These are phyloP conservation scores for Corynorhinus townsendii DNA, from an alignment of 2,113 vertebrate species.

Conservation along the genomic window DNA sequence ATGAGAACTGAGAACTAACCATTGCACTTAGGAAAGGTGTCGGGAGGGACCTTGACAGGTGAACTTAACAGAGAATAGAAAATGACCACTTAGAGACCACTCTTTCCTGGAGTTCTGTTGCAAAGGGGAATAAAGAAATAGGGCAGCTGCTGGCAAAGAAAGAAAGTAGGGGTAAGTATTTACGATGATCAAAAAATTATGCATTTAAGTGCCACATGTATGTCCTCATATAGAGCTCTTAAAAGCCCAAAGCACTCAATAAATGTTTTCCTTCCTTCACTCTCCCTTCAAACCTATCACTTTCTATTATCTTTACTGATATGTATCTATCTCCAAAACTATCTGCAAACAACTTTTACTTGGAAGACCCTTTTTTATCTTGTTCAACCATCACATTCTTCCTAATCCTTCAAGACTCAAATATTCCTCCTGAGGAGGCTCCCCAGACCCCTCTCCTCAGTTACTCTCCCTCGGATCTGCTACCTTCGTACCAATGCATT, in stretches of 20 bases:
- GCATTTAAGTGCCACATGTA: too few species aligned
- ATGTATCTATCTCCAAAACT: background rate
- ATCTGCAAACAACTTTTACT: background rate
- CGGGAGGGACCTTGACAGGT: background rate
- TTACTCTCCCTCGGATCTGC: background rate
- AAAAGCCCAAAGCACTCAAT: background rate
- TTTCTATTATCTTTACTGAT: background rate
- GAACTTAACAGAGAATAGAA: background rate
- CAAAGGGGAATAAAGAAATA: constrained; percentile 5
- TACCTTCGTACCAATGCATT: background rate
- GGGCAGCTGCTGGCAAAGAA: background rate
- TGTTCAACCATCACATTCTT: background rate
- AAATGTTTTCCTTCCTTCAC: background rate
- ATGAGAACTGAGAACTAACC: background rate
- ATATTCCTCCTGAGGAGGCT: background rate
- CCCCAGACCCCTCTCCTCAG: background rate
- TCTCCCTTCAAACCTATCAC: background rate
- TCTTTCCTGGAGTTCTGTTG: background rate
- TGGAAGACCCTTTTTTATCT: background rate
- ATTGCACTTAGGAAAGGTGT: background rate
- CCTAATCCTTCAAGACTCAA: background rate
- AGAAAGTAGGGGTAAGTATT: background rate
- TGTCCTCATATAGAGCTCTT: background rate
- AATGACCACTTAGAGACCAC: background rate
- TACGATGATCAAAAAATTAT: background rate